Percentiles rank a stretch among this genome's conserved stretches.
phyloP scores from a whole-genome alignment of 2,888 invertebrate genomes.

The Euzophera pinguis region DNA sequence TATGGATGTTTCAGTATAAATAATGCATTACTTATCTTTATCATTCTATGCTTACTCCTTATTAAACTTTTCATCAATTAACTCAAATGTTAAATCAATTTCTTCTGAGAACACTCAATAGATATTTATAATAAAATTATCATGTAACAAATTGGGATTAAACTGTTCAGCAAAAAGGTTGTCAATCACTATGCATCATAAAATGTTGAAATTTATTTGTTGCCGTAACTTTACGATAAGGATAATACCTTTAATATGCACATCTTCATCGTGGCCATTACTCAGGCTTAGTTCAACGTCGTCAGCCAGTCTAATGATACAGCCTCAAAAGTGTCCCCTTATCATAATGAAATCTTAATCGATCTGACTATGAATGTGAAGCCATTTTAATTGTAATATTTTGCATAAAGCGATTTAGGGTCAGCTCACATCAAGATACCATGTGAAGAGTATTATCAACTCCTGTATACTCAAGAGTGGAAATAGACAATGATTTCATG shows the following conservation, averaged over 20 bases:
- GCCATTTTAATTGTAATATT: conserved; percentile 71
- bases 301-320: conserved; percentile 54
- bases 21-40: no score
- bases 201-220: conserved; percentile 6
- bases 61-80: no score
- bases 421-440: not conserved
- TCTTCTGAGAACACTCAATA: no score
- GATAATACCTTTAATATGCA: conserved; percentile 3
- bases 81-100: no score
- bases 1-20: no score
- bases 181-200: conserved; percentile 1
- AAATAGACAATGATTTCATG: no score
- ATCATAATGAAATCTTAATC: conserved; percentile 75
- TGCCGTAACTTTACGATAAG: conserved; percentile 6
- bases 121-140: no score
- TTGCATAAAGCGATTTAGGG: conserved; percentile 47
- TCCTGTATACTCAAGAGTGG: no score
- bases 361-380: conserved; percentile 63
- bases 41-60: no score
- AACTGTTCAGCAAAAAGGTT: not conserved
- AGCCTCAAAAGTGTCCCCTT: conserved; percentile 57
- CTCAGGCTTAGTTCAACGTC: conserved; percentile 39
- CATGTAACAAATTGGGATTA: no score
- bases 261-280: conserved; percentile 38
- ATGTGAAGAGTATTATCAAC: not conserved